A percentile compares a stretch with the other conserved stretches of the same genome.
phyloP scores from a whole-genome alignment of 2,888 invertebrate genomes.

The Phoronis australis region DNA sequence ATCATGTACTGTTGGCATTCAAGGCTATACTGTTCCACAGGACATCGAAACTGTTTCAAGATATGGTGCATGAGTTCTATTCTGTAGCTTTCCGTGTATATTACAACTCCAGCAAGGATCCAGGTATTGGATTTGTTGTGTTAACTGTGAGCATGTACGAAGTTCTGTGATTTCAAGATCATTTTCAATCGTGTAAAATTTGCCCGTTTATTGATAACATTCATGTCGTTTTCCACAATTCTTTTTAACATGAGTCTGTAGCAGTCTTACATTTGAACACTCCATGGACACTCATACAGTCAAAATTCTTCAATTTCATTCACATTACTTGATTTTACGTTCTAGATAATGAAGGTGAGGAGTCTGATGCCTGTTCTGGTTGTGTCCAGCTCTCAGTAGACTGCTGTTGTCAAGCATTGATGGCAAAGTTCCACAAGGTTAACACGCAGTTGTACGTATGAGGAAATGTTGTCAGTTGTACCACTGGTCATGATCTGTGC shows the following conservation, averaged over 20 bases:
- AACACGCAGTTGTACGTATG: constrained; percentile 63
- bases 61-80: constrained; percentile 37
- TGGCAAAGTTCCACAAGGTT: constrained; percentile 69
- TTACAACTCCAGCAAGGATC: too few relatives aligned
- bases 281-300: too few relatives aligned
- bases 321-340: not conserved
- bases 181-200: not conserved
- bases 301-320: not conserved
- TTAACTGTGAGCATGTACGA: not conserved
- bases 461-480: too few relatives aligned
- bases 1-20: constrained; percentile 24
- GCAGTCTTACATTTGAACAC: too few relatives aligned
- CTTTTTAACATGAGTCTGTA: too few relatives aligned
- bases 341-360: constrained; percentile 51
- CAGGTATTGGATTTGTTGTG: too few relatives aligned
- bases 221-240: too few relatives aligned
- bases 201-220: too few relatives aligned
- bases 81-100: constrained; percentile 39
- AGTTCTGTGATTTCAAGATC: not conserved
- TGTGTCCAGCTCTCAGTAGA: constrained; percentile 64
- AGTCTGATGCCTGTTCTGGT: constrained; percentile 65
- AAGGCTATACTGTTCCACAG: constrained; percentile 34
- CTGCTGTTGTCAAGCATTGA: constrained; percentile 65
- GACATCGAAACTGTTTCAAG: constrained; percentile 28
- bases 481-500: too few relatives aligned